Evolutionary conservation across 2,797 vertebrate genomes (phyloP), one percentile per base, ranked within the genome.

Genomic region (Limnodromus scolopaceus): DNA sequence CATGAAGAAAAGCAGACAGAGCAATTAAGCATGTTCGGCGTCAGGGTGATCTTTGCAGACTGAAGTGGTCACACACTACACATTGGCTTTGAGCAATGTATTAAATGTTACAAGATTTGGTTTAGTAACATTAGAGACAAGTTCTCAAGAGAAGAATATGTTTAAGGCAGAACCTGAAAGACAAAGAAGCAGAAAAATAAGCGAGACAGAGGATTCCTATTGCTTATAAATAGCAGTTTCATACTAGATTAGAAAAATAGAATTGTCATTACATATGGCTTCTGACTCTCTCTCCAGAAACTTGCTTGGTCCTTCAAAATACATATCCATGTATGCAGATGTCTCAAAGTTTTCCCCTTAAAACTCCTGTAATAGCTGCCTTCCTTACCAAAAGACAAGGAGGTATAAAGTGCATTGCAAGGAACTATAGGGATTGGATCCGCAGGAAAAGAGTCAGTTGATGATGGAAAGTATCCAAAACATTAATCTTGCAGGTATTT

Each of bases 21-120:
- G 20, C 11, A 71, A 14, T 57, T 48, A n/a, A 20, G 24, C 13
- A 51, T 25, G 9, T 4, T 46, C n/a, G 39, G 12, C 10, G 27
- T 60, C 5, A 3, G 30, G 19, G 9, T 18, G 46, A 63, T 77
- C 24, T 83, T 48, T 65, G 55, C 27, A 77, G 34, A 36, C 8
- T 32, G 25, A 75, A 49, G 11, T 34, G 24, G 20, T 66, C 60
- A 46, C 38, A 15, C 3, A 60, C 4, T 34, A n/a, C 4, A 11
- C 14, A 36, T 14, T 68, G 36, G 8, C 34, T 83, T 86, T 0
- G 0, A 77, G 8, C 19, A 74, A 64, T 0, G 0, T 24, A 34
- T n/a, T 68, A 46, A 49, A 78, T 45, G 23, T 34, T 22, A 51
- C 16, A 84, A 69, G 8, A 69, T 49, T 74, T 87, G 38, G 28